A percentile compares a stretch with the other conserved stretches of the same genome.
phyloP scores from a whole-genome alignment of 2,797 vertebrate genomes.

The Podarcis siculus region DNA sequence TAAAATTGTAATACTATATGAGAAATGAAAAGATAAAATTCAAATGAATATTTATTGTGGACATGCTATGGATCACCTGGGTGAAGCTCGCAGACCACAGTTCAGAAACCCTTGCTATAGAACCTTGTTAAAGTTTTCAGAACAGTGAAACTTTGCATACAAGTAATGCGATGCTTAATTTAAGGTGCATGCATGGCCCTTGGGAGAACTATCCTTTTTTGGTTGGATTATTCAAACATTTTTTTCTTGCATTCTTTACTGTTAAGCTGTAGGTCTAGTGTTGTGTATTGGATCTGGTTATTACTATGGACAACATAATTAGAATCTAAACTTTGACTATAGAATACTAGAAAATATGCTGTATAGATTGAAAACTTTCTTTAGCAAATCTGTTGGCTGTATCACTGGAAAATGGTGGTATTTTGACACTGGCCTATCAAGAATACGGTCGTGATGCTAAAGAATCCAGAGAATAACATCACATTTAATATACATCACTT shows the following conservation, averaged over 20 bases:
- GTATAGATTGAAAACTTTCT: not conserved
- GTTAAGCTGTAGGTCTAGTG: not conserved
- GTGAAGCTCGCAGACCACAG: too few relatives aligned
- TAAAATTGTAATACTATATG: too few relatives aligned
- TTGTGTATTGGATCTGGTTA: not conserved
- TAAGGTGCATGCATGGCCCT: not conserved
- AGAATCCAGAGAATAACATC: accelerated
- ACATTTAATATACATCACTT: not conserved
- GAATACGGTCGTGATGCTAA: accelerated
- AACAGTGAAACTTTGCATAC: not conserved
- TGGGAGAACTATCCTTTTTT: not conserved
- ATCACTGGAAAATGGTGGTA: not conserved
- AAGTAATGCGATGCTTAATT: not conserved
- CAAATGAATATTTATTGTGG: too few relatives aligned
- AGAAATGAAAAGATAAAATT: too few relatives aligned
- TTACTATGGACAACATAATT: not conserved
- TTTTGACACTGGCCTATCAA: not conserved
- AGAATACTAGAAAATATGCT: not conserved
- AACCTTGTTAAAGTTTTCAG: not conserved
- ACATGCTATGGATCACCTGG: too few relatives aligned
- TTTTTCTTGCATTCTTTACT: not conserved
- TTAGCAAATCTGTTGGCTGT: not conserved
- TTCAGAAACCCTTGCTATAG: not conserved
- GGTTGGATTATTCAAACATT: not conserved
- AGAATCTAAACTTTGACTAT: not conserved